Conservation (phyloP, 1,140 invertebrate genomes). For the Euura saliciscinereae region DNA sequence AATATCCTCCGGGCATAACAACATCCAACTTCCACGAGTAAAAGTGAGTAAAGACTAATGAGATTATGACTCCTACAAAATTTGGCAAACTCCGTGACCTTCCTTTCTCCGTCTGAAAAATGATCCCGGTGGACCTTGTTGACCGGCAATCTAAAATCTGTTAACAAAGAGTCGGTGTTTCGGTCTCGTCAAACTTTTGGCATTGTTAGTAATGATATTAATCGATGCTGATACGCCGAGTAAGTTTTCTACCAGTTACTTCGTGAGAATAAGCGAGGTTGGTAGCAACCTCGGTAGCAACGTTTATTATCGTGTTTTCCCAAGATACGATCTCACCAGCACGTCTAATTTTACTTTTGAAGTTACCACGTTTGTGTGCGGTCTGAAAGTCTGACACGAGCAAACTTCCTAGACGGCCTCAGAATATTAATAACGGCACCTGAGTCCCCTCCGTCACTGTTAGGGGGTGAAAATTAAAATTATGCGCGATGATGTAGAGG, state of each 20-base stretch:
- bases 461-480: neutral
- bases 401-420: neutral
- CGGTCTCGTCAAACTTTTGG: neutral
- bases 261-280: neutral
- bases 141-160: neutral
- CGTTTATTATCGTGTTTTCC: neutral
- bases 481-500: neutral
- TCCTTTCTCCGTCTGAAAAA: neutral
- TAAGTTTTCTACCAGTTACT: neutral
- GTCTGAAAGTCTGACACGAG: neutral
- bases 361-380: neutral
- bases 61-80: too few relatives aligned
- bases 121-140: neutral
- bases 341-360: constrained; percentile 5
- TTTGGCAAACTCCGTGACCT: neutral
- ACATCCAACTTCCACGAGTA: too few relatives aligned
- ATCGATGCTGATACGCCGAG: neutral
- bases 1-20: too few relatives aligned
- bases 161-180: neutral
- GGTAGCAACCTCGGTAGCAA: neutral
- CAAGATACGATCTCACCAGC: neutral
- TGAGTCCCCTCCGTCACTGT: neutral
- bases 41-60: too few relatives aligned
- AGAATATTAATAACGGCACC: constrained; percentile 2
- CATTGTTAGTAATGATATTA: neutral